Evolutionary conservation across 2,797 vertebrate genomes (phyloP).

Genomic region (Enteromius viviparus): DNA sequence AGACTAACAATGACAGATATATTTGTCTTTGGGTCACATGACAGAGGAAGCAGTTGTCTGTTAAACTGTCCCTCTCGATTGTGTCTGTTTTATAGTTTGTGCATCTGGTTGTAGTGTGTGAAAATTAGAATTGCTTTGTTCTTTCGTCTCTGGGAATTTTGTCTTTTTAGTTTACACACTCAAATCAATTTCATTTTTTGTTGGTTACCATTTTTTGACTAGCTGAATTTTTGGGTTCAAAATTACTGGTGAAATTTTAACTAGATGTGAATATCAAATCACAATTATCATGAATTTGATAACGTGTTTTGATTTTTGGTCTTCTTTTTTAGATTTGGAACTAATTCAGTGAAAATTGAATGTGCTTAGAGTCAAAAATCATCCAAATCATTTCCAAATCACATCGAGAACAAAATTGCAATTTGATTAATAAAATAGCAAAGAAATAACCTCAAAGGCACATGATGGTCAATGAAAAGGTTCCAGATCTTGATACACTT

Average conservation of each 20-base stretch:
- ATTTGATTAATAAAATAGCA: background rate
- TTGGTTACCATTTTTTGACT: constrained; percentile 72
- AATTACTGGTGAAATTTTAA: constrained; percentile 60
- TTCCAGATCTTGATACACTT: constrained; percentile 83
- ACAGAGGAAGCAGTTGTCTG: constrained; percentile 72
- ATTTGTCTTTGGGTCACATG: constrained; percentile 74
- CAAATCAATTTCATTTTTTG: constrained; percentile 65
- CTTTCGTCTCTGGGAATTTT: constrained; percentile 68
- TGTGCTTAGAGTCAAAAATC: constrained; percentile 57
- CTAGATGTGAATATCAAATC: constrained; percentile 69
- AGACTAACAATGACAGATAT: constrained; percentile 77
- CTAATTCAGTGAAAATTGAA: constrained; percentile 82
- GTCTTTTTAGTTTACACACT: constrained; percentile 53
- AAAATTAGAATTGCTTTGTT: constrained; percentile 81
- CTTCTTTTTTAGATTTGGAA: constrained; percentile 80
- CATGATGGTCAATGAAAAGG: constrained; percentile 85
- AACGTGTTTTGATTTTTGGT: constrained; percentile 78
- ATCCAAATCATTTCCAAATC: background rate
- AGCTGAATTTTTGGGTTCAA: constrained; percentile 69
- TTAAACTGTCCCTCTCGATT: constrained; percentile 82
- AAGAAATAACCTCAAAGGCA: constrained; percentile 50
- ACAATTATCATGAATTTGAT: constrained; percentile 67
- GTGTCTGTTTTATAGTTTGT: constrained; percentile 90
- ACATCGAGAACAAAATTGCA: background rate
- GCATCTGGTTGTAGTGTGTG: constrained; percentile 92